Evolutionary conservation across 2,113 vertebrate genomes (phyloP), one percentile per base, ranked within the genome.

Genomic region (Salminus brasiliensis): DNA sequence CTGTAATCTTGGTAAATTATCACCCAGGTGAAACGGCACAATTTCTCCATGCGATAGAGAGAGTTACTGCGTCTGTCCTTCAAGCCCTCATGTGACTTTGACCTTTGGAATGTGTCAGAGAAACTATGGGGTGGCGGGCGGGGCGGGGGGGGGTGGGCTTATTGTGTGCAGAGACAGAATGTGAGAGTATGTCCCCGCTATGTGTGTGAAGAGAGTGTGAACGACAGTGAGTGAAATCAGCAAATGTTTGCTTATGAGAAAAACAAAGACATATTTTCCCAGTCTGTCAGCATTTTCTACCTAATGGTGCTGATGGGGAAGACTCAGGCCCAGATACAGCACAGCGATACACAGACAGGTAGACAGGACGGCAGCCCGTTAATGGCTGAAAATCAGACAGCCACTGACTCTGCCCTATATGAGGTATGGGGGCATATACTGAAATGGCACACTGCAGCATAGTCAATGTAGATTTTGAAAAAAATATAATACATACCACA

Each of bases 81-180:
- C 91, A 94, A 91, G 88, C 90, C 87, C 91, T 92, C 88, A 88
- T 87, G 90, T 88, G 85, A 91, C 92, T 93, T 91, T 93, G 93
- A 94, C 93, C 93, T 94, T 94, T 93, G 92, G 91, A 94, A 88
- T 87, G 87, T 91, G 89, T 91, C 90, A 88, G 65, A 83, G 90
- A 87, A 87, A n/a, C n/a, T n/a, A n/a, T n/a, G n/a, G n/a, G n/a
- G n/a, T n/a, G n/a, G n/a, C n/a, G 52, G 43, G 92, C 90, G 91
- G 85, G 88, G 88, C 80, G 87, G 92, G 91, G 91, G 85, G 88
- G 88, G 83, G 87, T 55, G 88, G 88, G 83, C 87, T 55, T 73
- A 83, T 84, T 76, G 86, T 78, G 59, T 83, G 76, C 74, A 88
- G 81, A 86, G 88, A 87, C 62, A 75, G 80, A 84, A 78, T 72